These are phyloP conservation scores for Eulemur coronatus DNA, from an alignment of 2,797 vertebrate genomes.

Conservation along the genomic window DNA sequence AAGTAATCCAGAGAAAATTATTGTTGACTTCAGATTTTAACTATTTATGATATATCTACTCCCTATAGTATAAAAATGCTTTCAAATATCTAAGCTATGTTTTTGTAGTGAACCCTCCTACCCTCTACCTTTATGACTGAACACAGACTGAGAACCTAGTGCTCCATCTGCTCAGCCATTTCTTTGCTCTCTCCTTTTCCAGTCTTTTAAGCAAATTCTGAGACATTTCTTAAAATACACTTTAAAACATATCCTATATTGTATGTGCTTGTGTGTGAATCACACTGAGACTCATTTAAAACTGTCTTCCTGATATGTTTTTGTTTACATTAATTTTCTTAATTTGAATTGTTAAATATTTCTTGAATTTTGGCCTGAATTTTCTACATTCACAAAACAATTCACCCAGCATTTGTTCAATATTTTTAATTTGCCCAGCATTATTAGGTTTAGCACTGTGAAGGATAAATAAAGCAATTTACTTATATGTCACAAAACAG, in stretches of 20 bases:
- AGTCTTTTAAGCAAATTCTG: not conserved
- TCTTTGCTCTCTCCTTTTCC: not conserved
- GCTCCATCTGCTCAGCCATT: not conserved
- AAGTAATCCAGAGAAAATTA: not conserved
- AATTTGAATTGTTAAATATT: not conserved
- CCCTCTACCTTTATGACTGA: not conserved
- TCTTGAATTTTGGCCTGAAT: not conserved
- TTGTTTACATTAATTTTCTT: conserved; percentile 13
- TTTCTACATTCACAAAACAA: not conserved
- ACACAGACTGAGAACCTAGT: not conserved
- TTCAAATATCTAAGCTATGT: not conserved
- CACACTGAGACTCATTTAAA: not conserved
- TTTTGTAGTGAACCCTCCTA: not conserved
- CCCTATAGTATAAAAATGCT: not conserved
- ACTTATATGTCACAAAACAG: not conserved
- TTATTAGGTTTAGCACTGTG: not conserved
- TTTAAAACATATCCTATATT: not conserved
- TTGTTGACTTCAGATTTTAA: not conserved
- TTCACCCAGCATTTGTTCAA: not conserved
- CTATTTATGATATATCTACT: not conserved
- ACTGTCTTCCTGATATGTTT: not conserved
- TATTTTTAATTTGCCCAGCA: not conserved
- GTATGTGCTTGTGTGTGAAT: not conserved
- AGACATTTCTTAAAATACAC: not conserved
- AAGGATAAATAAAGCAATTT: conserved; percentile 10